phyloP scores from a whole-genome alignment of 2,797 vertebrate species.

The Sebastes minor region DNA sequence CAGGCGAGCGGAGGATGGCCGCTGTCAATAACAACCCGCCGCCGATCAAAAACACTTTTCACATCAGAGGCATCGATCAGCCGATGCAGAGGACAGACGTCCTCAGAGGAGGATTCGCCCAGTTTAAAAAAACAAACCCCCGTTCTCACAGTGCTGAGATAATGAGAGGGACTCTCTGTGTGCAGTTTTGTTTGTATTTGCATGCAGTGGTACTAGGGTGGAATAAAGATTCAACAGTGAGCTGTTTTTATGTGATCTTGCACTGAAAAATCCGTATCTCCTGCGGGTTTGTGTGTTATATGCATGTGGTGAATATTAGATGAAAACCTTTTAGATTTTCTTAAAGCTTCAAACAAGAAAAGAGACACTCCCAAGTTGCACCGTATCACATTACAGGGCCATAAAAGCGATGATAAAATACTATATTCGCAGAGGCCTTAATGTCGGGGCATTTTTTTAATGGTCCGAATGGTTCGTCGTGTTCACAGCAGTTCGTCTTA shows the following conservation, averaged over 20 bases:
- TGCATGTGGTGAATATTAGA: conserved; percentile 37
- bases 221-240: conserved; percentile 25
- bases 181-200: conserved; percentile 25
- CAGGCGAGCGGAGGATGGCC: conserved; percentile 15
- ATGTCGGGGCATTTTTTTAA: conserved; percentile 10
- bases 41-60: conserved; percentile 70
- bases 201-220: not conserved
- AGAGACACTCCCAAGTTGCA: conserved; percentile 28
- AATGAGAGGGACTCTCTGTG: conserved; percentile 37
- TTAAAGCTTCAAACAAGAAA: conserved; percentile 22
- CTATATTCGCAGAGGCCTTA: not conserved
- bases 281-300: conserved; percentile 19
- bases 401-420: conserved; percentile 42
- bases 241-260: conserved; percentile 24
- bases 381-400: conserved; percentile 37
- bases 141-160: conserved; percentile 36
- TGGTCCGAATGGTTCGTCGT: conserved; percentile 15
- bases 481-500: conserved; percentile 21
- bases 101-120: conserved; percentile 38
- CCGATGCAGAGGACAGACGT: conserved; percentile 24
- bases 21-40: conserved; percentile 58
- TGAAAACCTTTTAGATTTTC: conserved; percentile 28
- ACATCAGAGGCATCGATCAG: conserved; percentile 67
- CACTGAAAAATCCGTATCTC: conserved; percentile 6
- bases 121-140: not conserved